Percentiles rank a stretch among this genome's conserved stretches.
phyloP scores from a whole-genome alignment of 2,113 vertebrate species.

The Thunnus thynnus region DNA sequence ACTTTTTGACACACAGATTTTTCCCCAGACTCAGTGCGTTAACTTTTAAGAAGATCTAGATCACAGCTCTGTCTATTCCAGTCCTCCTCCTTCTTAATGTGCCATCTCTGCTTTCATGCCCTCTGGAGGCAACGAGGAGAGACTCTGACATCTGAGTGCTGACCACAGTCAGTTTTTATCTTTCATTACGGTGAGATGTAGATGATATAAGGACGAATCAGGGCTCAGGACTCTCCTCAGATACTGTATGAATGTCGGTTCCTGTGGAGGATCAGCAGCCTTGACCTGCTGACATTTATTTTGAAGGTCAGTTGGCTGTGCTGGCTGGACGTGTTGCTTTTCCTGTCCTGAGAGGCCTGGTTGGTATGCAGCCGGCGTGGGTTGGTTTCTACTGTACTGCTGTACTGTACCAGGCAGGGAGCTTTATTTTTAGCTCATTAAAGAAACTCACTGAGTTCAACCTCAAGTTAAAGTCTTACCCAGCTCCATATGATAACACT shows the following conservation, averaged over 20 bases:
- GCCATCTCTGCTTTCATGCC: neutral
- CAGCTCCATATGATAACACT: neutral
- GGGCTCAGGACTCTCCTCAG: neutral
- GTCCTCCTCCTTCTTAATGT: neutral
- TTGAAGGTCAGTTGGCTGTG: constrained; percentile 65
- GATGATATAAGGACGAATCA: neutral
- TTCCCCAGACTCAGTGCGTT: neutral
- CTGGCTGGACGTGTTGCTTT: constrained; percentile 84
- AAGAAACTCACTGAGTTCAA: too few species aligned
- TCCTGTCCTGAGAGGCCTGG: constrained; percentile 81
- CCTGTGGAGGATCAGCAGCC: neutral
- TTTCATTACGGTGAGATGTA: neutral
- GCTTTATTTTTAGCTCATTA: constrained; percentile 28
- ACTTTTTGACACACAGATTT: neutral
- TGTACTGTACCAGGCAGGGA: constrained; percentile 11
- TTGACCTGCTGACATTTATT: constrained; percentile 90
- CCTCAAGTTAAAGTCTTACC: neutral
- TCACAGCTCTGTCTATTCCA: neutral
- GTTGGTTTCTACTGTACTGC: constrained; percentile 38
- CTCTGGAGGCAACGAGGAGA: neutral
- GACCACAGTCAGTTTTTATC: neutral
- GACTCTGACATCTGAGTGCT: neutral
- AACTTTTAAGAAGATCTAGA: neutral
- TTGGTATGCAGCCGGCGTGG: constrained; percentile 52
- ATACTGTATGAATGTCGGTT: neutral